Percentiles rank a stretch among this genome's conserved stretches.
Evolutionary conservation across 2,797 vertebrate species (phyloP).

Genomic region (Potorous gilbertii): DNA sequence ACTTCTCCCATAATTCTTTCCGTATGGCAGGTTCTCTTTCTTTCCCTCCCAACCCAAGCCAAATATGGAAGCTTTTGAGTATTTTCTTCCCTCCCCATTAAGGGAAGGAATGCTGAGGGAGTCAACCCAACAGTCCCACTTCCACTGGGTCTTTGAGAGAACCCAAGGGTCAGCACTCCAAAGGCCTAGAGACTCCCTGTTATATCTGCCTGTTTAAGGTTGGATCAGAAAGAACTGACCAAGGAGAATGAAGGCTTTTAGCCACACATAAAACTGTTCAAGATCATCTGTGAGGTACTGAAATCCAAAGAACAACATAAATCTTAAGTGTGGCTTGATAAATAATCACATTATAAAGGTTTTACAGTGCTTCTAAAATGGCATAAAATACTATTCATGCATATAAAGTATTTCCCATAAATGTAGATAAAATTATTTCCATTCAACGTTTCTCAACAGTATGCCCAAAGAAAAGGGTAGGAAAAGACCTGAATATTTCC

Average conservation of each 20-base stretch:
- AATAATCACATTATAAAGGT: slow-evolving; percentile 67
- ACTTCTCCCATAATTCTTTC: slow-evolving; percentile 39
- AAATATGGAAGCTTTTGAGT: slow-evolving; percentile 64
- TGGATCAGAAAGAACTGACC: slow-evolving; percentile 62
- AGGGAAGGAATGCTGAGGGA: slow-evolving; percentile 29
- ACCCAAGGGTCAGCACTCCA: slow-evolving; percentile 40
- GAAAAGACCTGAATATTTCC: slow-evolving; percentile 68
- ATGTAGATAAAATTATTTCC: slow-evolving; percentile 71
- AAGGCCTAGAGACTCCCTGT: neutral
- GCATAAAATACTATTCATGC: slow-evolving; percentile 12
- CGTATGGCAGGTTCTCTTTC: slow-evolving; percentile 54
- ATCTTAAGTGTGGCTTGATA: neutral
- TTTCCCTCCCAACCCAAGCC: slow-evolving; percentile 54
- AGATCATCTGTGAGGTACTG: slow-evolving; percentile 5
- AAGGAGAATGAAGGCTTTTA: slow-evolving; percentile 56
- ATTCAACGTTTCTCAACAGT: slow-evolving; percentile 71
- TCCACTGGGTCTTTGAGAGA: slow-evolving; percentile 50
- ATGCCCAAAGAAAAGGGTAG: slow-evolving; percentile 70
- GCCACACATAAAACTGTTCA: slow-evolving; percentile 49
- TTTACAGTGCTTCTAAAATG: slow-evolving; percentile 58
- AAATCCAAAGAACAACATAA: slow-evolving; percentile 35
- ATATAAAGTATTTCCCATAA: slow-evolving; percentile 68
- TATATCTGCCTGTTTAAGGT: slow-evolving; percentile 63
- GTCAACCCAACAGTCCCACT: slow-evolving; percentile 38
- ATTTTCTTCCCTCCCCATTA: slow-evolving; percentile 67